Evolutionary conservation across 2,888 invertebrate genomes (phyloP), one percentile per base, ranked within the genome.

Genomic region (Drosophila atroscutellata): DNA sequence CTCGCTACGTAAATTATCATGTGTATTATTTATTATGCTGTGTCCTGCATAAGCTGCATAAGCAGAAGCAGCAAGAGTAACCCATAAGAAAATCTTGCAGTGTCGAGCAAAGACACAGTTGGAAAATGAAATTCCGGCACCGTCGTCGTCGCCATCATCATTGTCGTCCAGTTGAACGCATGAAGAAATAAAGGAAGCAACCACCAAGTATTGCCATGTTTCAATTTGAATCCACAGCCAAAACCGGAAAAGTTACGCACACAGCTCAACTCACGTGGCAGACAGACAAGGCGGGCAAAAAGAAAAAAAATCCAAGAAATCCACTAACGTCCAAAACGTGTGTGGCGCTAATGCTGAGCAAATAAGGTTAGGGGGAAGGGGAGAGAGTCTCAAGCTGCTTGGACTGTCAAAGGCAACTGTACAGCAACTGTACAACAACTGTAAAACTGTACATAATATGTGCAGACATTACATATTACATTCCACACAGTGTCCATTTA

Each of bases 1-100:
- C 79, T 18, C 26, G 11, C 66, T 67, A 70, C 75, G 77, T 77
- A 81, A 77, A 81, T 81, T 75, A 81, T 77, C 64, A 68, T 65
- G 66, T 81, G 77, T 77, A 75, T 60, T 63, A 77, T 67, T 24
- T 45, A 24, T 24, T 24, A 45, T 45, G 45, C 45, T 45, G 24
- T 45, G 45, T 45, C 45, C 45, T 45, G 45, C 24, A 45, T 45
- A 15, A 45, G 45, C 45, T 45, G 45, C 24, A 45, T 45, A 24
- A 45, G 45, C 24, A 24, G 24, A 24, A 15, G 15, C 20, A 24
- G 24, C 24, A 45, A 24, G 24, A 45, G 24, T 24, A 45, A 15
- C 15, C 24, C 24, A 24, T 24, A 24, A 24, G 45, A 45, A 45
- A 45, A 45, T 45, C 15, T 45, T 8, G 24, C 4, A 45, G 45